Percentiles rank a stretch among this genome's conserved stretches.
Evolutionary conservation across 2,797 vertebrate species (phyloP).

Genomic region (Ammospiza maritima): DNA sequence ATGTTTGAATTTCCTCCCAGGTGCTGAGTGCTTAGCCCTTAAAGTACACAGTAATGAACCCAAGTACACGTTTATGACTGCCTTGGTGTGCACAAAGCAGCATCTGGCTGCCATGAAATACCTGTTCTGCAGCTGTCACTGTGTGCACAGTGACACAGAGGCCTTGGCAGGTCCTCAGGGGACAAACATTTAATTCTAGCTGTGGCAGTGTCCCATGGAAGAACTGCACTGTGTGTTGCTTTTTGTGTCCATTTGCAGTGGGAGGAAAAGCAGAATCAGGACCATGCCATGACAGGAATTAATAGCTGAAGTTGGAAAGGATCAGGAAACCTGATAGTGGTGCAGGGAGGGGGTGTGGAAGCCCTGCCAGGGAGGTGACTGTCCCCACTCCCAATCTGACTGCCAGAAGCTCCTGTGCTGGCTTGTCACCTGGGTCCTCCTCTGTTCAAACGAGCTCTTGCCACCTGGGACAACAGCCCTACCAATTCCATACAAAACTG

Average conservation of each 20-base stretch:
- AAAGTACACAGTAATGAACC: not conserved
- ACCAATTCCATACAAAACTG: not conserved
- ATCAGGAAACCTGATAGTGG: not conserved
- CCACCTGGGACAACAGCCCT: not conserved
- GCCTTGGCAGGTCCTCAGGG: not conserved
- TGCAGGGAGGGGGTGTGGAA: not conserved
- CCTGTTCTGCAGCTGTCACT: conserved; percentile 28
- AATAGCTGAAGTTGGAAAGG: not conserved
- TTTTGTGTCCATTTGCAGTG: not conserved
- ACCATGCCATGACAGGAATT: not conserved
- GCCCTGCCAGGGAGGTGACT: not conserved
- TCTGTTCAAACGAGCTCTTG: not conserved
- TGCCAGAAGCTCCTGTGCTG: conserved; percentile 17
- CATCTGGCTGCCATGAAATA: not conserved
- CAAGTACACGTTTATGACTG: not conserved
- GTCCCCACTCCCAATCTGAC: not conserved
- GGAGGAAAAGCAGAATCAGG: not conserved
- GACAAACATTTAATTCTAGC: not conserved
- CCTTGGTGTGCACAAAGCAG: not conserved
- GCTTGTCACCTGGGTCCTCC: conserved; percentile 37
- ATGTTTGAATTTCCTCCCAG: not conserved
- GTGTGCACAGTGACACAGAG: not conserved
- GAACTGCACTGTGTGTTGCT: not conserved
- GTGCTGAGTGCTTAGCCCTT: not conserved
- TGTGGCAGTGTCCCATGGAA: not conserved